Base-by-base conservation (phyloP, 2,113 vertebrate species). In the Pteruthius melanotis region DNA sequence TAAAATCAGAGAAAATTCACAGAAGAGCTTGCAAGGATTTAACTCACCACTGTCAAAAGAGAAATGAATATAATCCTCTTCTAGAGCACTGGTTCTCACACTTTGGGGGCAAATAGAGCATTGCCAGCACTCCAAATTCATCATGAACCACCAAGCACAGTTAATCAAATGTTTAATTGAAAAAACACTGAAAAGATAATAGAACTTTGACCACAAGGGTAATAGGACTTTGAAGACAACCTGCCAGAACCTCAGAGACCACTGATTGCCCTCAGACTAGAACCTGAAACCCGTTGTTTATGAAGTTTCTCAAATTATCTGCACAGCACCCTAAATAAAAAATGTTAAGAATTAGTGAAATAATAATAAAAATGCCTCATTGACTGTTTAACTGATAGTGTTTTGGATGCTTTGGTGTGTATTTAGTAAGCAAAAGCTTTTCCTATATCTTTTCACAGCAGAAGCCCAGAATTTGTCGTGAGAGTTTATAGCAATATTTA, bases 1-100 rank as follows among this genome's bases (percentile, higher is more conserved):
- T 95, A 97, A 96, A 98, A 97, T 97, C 90, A 94, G 90, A 95
- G 91, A 95, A 94, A 95, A 97, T 81, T 90, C 88, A 84, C 90
- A 94, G 91, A 83, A 95, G 83, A 97, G 84, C 40, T 89, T 86
- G 37, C 65, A 84, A 87, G 69, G 91, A 39, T 70, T 81, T 90
- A 66, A 81, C 79, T 93, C 39, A 35, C 69, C 68, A 45, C 92
- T 93, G 92, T 94, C 80, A 95, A 90, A 97, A 78, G 68, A 59
- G 33, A 89, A 66, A 75, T 27, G 64, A 91, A 63, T 44, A 92
- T 81, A 92, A 82, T 63, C 35, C 79, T 78, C 52, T 88, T 93
- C 76, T 82, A 81, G 79, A 95, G 83, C 86, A 92, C 37, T 83
- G 53, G 57, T 93, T 95, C 89, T 96, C 91, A 96, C 93, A 96